These are phyloP conservation scores for Dynastes tityus DNA, from an alignment of 2,888 invertebrate genomes.

Conservation along the genomic window DNA sequence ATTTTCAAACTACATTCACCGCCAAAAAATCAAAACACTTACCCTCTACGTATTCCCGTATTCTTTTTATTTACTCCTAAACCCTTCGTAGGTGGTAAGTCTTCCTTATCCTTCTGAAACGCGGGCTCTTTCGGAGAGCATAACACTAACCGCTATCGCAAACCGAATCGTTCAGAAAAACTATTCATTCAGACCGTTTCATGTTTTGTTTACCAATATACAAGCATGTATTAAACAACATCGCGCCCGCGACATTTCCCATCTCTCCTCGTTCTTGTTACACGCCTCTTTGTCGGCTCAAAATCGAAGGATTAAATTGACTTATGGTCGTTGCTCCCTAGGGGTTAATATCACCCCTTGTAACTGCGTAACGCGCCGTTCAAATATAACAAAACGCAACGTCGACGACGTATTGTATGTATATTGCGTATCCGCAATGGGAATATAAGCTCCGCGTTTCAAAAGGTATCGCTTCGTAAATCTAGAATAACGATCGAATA, in stretches of 20 bases:
- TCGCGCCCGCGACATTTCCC: no score
- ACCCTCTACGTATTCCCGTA: neutral
- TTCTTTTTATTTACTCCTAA: neutral
- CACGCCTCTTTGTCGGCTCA: neutral
- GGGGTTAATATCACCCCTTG: conserved; percentile 14
- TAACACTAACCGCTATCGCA: neutral
- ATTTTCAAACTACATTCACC: neutral
- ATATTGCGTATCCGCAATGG: no score
- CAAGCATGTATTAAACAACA: neutral
- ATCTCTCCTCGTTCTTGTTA: neutral
- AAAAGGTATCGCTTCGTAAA: no score
- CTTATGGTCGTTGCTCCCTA: conserved; percentile 37
- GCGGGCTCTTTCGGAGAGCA: neutral
- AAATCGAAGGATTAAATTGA: conserved; percentile 30
- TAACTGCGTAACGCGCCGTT: no score
- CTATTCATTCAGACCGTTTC: neutral
- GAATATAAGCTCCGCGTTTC: no score
- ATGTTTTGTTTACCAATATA: conserved; percentile 13
- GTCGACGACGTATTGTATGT: no score
- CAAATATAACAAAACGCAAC: no score
- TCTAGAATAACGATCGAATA: no score
- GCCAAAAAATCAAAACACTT: neutral
- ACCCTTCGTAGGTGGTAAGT: neutral
- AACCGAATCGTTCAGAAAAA: neutral
- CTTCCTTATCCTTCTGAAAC: no score